These are phyloP conservation scores for Hemaris fuciformis DNA, from an alignment of 2,888 invertebrate genomes.

Conservation along the genomic window DNA sequence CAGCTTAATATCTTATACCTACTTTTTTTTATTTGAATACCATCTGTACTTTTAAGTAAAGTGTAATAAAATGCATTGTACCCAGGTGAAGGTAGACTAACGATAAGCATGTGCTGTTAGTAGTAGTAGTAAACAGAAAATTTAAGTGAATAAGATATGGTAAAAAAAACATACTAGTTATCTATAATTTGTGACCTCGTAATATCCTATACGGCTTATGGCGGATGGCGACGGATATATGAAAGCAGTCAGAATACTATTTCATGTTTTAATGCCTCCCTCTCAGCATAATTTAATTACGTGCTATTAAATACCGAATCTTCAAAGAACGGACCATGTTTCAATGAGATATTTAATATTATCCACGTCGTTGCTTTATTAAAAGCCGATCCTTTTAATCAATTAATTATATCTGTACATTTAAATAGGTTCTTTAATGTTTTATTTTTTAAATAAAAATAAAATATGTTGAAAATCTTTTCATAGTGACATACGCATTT, in stretches of 20 bases:
- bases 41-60: too few species aligned
- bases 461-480: not conserved
- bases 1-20: too few species aligned
- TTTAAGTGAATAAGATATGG: too few species aligned
- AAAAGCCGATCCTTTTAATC: too few species aligned
- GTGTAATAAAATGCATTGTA: too few species aligned
- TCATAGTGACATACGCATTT: too few species aligned
- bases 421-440: not conserved
- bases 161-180: not conserved
- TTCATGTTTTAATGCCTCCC: constrained; percentile 12
- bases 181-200: not conserved
- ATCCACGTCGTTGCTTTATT: not conserved
- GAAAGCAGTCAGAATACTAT: constrained; percentile 11
- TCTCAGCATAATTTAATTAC: not conserved
- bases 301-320: not conserved
- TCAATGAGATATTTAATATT: not conserved
- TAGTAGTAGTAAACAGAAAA: too few species aligned
- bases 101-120: too few species aligned
- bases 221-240: constrained; percentile 5
- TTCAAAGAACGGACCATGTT: not conserved
- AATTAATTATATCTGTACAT: not conserved
- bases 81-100: too few species aligned
- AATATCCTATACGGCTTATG: not conserved
- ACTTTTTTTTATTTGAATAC: too few species aligned
- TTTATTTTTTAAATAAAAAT: not conserved